Evolutionary conservation across 2,888 invertebrate genomes (phyloP).

Genomic region (Drosophila limbata): DNA sequence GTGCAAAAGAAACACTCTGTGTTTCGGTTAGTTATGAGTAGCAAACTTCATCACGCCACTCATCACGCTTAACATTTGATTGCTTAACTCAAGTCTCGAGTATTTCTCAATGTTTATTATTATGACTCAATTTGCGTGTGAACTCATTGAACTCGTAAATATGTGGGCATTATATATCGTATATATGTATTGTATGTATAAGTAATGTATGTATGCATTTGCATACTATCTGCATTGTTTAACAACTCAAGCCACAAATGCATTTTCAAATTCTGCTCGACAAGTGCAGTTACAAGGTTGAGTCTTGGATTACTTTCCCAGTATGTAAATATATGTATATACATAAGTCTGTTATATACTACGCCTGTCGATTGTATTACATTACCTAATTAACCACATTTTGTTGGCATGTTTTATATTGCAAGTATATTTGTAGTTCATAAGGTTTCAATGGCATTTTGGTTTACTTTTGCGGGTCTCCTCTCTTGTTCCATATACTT

Average conservation of each 20-base stretch:
- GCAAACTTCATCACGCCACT: conserved; percentile 8
- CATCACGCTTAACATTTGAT: conserved; percentile 11
- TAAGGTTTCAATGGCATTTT: conserved; percentile 48
- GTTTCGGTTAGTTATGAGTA: conserved; percentile 6
- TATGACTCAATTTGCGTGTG: conserved; percentile 72
- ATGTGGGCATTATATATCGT: conserved; percentile 13
- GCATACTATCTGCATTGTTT: conserved; percentile 18
- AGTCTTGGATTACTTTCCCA: conserved; percentile 37
- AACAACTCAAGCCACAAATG: conserved; percentile 28
- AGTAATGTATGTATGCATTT: neutral
- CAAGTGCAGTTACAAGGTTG: conserved; percentile 47
- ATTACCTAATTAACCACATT: conserved; percentile 47
- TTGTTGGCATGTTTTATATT: conserved; percentile 11
- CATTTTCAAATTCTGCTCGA: conserved; percentile 17
- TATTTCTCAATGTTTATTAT: conserved; percentile 22
- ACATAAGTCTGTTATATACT: neutral
- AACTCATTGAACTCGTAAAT: conserved; percentile 57
- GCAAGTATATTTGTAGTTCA: conserved; percentile 25
- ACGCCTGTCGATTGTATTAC: conserved; percentile 19
- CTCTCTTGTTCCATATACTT: conserved; percentile 21
- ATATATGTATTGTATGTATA: neutral
- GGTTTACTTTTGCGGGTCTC: conserved; percentile 36
- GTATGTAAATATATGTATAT: conserved; percentile 1
- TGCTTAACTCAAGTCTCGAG: conserved; percentile 24
- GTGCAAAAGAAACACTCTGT: conserved; percentile 14